phyloP scores from a whole-genome alignment of 1,140 invertebrate genomes.

The Habropoda laboriosa region DNA sequence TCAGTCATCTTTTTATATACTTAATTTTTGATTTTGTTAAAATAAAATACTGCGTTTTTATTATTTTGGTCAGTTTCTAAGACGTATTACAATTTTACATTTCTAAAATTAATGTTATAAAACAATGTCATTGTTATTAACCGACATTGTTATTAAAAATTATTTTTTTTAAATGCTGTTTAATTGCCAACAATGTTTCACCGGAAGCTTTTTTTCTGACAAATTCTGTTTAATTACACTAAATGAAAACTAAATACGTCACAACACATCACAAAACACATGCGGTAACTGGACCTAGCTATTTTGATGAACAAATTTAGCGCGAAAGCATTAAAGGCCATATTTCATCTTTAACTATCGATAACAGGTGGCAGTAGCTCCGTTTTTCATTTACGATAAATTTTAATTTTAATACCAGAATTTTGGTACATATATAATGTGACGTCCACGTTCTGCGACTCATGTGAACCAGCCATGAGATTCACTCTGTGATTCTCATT shows the following conservation, averaged over 20 bases:
- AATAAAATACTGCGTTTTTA: not conserved
- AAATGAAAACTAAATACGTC: not conserved
- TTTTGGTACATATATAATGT: no score
- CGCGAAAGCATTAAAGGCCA: conserved; percentile 5
- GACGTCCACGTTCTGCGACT: no score
- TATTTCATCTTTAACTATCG: not conserved
- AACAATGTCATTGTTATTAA: not conserved
- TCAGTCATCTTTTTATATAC: not conserved
- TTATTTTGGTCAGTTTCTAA: no score
- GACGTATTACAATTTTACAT: not conserved
- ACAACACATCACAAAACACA: not conserved
- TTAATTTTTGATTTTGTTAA: not conserved
- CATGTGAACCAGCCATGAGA: no score
- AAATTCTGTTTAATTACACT: not conserved
- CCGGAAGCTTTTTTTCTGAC: not conserved
- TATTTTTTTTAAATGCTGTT: not conserved
- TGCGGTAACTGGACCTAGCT: no score
- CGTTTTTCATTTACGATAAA: not conserved
- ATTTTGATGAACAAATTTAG: conserved; percentile 16
- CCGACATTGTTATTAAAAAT: not conserved
- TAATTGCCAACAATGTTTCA: not conserved
- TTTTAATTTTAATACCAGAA: not conserved
- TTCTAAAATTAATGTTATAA: not conserved
- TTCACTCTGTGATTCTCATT: no score
- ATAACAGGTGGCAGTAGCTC: not conserved